phyloP scores from a whole-genome alignment of 2,113 vertebrate species.

The Felis chaus region DNA sequence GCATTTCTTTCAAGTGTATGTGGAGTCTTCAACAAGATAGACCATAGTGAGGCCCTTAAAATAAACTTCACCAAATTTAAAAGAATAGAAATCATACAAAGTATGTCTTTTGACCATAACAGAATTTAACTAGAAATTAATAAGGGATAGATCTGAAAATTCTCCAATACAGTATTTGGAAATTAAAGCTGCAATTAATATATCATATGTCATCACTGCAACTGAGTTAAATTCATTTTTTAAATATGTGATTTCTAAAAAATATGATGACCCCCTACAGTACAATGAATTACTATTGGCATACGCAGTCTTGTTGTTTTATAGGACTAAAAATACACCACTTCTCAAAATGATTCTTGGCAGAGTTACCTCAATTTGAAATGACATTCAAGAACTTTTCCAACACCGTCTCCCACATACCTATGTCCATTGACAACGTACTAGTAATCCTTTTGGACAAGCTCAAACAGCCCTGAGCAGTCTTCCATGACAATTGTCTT shows the following conservation, averaged over 20 bases:
- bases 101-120: neutral
- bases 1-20: neutral
- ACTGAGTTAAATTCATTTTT: neutral
- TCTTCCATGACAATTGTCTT: neutral
- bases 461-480: neutral
- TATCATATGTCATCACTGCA: neutral
- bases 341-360: neutral
- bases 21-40: neutral
- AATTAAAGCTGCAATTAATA: neutral
- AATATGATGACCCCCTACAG: neutral
- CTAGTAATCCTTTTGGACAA: neutral
- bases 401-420: neutral
- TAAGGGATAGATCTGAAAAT: neutral
- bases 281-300: neutral
- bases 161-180: neutral
- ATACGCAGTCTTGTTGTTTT: neutral
- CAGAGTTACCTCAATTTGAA: constrained; percentile 5
- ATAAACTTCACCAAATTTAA: neutral
- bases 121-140: neutral
- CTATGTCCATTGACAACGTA: neutral
- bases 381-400: neutral
- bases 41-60: neutral
- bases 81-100: neutral
- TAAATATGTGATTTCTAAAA: neutral
- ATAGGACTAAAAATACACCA: neutral